phyloP scores from a whole-genome alignment of 2,113 vertebrate species.

The Vulpes vulpes region DNA sequence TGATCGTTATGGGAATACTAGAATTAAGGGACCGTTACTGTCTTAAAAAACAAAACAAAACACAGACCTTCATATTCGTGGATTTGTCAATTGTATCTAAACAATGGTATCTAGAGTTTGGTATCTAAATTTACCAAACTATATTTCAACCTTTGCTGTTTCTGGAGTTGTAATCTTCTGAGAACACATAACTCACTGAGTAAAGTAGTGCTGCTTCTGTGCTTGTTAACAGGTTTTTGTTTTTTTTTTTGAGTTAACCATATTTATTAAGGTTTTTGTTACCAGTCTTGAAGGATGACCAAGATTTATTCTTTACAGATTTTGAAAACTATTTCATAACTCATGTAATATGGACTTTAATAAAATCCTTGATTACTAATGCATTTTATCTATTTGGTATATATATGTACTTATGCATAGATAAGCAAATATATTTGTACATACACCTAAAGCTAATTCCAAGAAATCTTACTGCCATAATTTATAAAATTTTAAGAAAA shows the following conservation, averaged over 20 bases:
- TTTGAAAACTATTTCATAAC: neutral
- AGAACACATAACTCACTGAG: neutral
- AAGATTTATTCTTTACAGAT: neutral
- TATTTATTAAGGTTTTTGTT: conserved; percentile 26
- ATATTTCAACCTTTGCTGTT: neutral
- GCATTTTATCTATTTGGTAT: neutral
- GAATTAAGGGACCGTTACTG: neutral
- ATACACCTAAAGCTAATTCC: conserved; percentile 6
- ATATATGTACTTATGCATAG: neutral
- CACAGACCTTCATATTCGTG: neutral
- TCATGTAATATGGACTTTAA: neutral
- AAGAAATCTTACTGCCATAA: neutral
- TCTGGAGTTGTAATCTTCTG: neutral
- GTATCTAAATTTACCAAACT: neutral
- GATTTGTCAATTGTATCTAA: neutral
- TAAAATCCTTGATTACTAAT: neutral
- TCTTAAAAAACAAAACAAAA: neutral
- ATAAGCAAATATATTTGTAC: neutral
- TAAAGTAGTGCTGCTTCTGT: neutral
- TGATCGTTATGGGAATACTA: neutral
- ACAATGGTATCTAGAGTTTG: too few species aligned
- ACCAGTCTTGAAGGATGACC: neutral
- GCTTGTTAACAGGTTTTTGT: neutral
- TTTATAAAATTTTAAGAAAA: neutral
- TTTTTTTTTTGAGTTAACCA: neutral